Conservation (phyloP, 2,888 invertebrate genomes). For the Heliothis peltigera region DNA sequence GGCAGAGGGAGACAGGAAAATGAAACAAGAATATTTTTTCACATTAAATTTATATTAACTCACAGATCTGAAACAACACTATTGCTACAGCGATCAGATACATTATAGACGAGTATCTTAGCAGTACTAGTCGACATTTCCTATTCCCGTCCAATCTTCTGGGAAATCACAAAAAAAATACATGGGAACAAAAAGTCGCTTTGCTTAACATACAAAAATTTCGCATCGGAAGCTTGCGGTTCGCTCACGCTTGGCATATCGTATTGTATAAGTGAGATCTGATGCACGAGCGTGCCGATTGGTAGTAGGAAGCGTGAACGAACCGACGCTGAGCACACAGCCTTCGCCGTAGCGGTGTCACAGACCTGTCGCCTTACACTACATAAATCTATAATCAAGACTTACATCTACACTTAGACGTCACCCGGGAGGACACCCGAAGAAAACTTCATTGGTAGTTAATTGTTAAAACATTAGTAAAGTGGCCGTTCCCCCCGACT, state of each 20-base stretch:
- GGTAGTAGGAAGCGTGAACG: constrained; percentile 68
- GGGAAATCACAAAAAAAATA: constrained; percentile 61
- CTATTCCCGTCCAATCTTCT: constrained; percentile 51
- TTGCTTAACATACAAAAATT: constrained; percentile 66
- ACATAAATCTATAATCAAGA: constrained; percentile 81
- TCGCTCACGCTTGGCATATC: constrained; percentile 52
- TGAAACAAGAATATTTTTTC: constrained; percentile 85
- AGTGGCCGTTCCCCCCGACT: constrained; percentile 57
- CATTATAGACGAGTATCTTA: constrained; percentile 45
- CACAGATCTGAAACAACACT: constrained; percentile 85
- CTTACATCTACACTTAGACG: constrained; percentile 72
- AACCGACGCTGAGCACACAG: constrained; percentile 77
- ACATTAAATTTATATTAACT: constrained; percentile 89
- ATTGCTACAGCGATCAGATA: constrained; percentile 72
- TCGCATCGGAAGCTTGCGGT: constrained; percentile 64
- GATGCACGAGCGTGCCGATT: not conserved
- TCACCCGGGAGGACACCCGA: constrained; percentile 49
- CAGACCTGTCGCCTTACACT: constrained; percentile 87
- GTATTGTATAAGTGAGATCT: constrained; percentile 29
- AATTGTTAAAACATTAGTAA: constrained; percentile 26
- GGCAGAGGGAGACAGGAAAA: constrained; percentile 70
- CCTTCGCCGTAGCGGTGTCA: constrained; percentile 84
- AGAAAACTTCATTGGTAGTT: constrained; percentile 49
- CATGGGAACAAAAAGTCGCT: constrained; percentile 66
- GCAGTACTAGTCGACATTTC: constrained; percentile 34